Evolutionary conservation across 2,888 invertebrate genomes (phyloP).

Genomic region (Drosophila kambysellisi): DNA sequence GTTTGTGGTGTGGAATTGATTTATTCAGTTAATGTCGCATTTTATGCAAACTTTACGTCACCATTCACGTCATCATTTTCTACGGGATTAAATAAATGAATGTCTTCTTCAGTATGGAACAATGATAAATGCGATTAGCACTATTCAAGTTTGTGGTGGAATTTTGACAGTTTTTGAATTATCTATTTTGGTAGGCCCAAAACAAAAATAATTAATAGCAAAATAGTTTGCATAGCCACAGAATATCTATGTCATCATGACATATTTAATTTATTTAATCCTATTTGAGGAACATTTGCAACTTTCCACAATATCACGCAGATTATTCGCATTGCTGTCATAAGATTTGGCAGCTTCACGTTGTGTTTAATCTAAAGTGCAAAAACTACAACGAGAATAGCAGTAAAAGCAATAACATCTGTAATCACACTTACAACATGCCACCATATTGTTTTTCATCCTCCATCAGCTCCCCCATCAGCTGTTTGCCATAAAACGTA

Average conservation of each 20-base stretch:
- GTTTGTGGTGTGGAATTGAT: constrained; percentile 56
- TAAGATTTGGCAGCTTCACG: constrained; percentile 36
- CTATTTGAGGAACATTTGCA: not conserved
- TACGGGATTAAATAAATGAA: constrained; percentile 43
- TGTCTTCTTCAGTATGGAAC: constrained; percentile 24
- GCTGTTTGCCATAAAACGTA: constrained; percentile 42
- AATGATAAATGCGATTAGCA: constrained; percentile 26
- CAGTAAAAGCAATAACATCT: constrained; percentile 52
- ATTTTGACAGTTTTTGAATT: constrained; percentile 21
- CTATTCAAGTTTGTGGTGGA: constrained; percentile 29
- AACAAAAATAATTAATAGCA: not conserved
- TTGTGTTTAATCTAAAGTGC: constrained; percentile 51
- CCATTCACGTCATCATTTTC: constrained; percentile 19
- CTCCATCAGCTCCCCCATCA: not conserved
- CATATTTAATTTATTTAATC: not conserved
- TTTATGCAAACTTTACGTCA: constrained; percentile 35
- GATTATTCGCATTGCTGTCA: constrained; percentile 14
- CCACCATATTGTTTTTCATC: constrained; percentile 45
- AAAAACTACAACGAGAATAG: constrained; percentile 23
- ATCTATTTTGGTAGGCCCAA: not conserved
- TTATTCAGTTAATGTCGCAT: constrained; percentile 42
- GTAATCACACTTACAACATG: constrained; percentile 61
- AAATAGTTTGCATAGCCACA: not conserved
- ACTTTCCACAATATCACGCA: constrained; percentile 13
- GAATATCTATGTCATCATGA: not conserved